Base-by-base conservation (phyloP, 2,888 invertebrate species). In the Megalurothrips usitatus region DNA sequence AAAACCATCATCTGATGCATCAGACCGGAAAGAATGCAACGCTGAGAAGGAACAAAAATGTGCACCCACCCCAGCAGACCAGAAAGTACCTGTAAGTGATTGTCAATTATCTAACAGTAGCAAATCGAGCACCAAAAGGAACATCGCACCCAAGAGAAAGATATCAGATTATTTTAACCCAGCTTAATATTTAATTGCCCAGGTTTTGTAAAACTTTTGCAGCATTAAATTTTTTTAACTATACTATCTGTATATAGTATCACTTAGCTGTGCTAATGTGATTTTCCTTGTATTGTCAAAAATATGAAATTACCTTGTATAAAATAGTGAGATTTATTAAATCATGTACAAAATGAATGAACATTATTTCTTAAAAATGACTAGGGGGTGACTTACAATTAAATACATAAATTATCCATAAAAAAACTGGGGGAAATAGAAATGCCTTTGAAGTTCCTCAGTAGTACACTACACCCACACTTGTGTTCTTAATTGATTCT, bases 401-500 rank as follows among this genome's bases (percentile, higher is more conserved):
- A 12, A 43, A 6, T 43, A 43, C 34, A 43, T 43, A 43, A 43
- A 43, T 43, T 43, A 43, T 43, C 58, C 17, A 58, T 58, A 17
- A 58, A 43, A 43, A n/a, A 43, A 2, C 3, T 43, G 34, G 34
- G 6, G 34, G 34, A 43, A 43, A 14, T 58, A 14, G 58, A 14
- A 43, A 43, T 6, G 6, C 34, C 34, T 43, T 2, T 43, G 2
- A 43, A 43, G 6, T 2, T 6, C n/a, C 28, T 89, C 89, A 90
- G 88, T 90, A 90, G 89, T 90, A 90, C 85, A 89, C 86, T 86
- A 89, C 85, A 85, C 88, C 89, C 88, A 90, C 87, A 86, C 88
- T 88, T 85, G 88, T 88, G 84, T 86, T 87, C 85, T 88, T 87
- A 87, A 87, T 86, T 87, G 88, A 85, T 87, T 89, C 87, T 88